Base-by-base conservation (phyloP, 2,797 vertebrate genomes). In the Pteropus rufus region DNA sequence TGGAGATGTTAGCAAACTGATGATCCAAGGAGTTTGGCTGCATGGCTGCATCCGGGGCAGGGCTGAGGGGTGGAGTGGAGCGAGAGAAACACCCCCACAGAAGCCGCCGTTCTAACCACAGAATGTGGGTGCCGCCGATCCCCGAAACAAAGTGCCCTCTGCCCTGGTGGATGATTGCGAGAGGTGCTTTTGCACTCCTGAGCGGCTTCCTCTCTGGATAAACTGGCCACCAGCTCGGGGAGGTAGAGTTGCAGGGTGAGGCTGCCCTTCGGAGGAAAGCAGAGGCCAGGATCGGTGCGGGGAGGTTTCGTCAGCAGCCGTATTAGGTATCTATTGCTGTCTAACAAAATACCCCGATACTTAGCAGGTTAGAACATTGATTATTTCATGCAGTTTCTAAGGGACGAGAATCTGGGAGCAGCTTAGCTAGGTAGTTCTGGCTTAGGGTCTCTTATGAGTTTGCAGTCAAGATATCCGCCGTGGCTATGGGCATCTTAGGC, bases 51-150 rank as follows among this genome's bases (percentile, higher is more conserved):
- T 1, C 10, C 36, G 36, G 3, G 34, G 3, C 3, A 14, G 52
- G 19, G 4, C 2, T 23, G 49, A 36, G 26, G 36, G 29, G 4
- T 14, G 3, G 10, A 56, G 0, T 1, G 60, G 18, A 52, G 15
- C 8, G 39, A 26, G 16, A 0, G 2, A 14, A 5, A 0, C 15
- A 24, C 0, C 7, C 21, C 44, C 21, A 14, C 36, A 39, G 77
- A 60, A 70, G 34, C 21, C n/a, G 26, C n/a, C 44, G n/a, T 5
- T 16, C 52, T 19, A 62, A 23, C 15, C 3, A 0, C 36, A 56
- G 36, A n/a, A 58, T 6, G 31, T 1, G 36, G 31, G 29, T 8
- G 9, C 18, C 16, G 8, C 23, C 7, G 7, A 16, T 24, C 9
- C 36, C 36, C 1, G 3, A 6, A 12, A 7, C 7, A 2, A n/a